Evolutionary conservation across 2,113 vertebrate species (phyloP).

Genomic region (Grammomys dolichurus): DNA sequence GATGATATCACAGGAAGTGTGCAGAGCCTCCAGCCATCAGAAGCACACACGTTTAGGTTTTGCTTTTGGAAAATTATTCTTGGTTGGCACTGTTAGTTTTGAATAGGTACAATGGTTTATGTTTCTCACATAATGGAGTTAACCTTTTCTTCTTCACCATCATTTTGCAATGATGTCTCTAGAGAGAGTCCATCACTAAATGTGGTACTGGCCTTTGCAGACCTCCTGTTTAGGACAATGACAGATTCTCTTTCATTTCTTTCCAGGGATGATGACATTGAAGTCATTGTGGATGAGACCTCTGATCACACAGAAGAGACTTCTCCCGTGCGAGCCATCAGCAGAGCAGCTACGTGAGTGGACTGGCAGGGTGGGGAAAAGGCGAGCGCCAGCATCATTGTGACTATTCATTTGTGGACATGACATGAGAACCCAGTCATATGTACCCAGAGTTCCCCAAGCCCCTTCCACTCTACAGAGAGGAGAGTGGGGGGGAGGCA

Average conservation of each 20-base stretch:
- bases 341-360: slow-evolving; percentile 91
- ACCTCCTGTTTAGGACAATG: slow-evolving; percentile 13
- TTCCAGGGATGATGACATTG: slow-evolving; percentile 97
- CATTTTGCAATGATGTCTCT: background rate
- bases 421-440: fast-evolving
- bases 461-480: background rate
- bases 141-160: background rate
- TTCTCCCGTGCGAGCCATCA: slow-evolving; percentile 87
- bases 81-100: background rate
- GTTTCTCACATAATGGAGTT: background rate
- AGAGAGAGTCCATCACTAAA: background rate
- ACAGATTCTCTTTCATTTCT: slow-evolving; percentile 68
- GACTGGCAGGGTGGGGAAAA: fast-evolving
- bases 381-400: fast-evolving
- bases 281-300: slow-evolving; percentile 94
- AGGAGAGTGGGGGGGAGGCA: background rate
- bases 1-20: background rate
- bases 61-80: background rate
- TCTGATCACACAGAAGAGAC: slow-evolving; percentile 91
- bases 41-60: background rate
- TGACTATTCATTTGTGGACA: background rate
- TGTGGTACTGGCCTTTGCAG: background rate
- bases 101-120: background rate
- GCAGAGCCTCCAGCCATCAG: background rate
- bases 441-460: background rate